Evolutionary conservation across 35 echinoderm and acorn worm genomes (phyloP), one percentile per base, ranked within the genome.

Genomic region (Acanthaster planci): DNA sequence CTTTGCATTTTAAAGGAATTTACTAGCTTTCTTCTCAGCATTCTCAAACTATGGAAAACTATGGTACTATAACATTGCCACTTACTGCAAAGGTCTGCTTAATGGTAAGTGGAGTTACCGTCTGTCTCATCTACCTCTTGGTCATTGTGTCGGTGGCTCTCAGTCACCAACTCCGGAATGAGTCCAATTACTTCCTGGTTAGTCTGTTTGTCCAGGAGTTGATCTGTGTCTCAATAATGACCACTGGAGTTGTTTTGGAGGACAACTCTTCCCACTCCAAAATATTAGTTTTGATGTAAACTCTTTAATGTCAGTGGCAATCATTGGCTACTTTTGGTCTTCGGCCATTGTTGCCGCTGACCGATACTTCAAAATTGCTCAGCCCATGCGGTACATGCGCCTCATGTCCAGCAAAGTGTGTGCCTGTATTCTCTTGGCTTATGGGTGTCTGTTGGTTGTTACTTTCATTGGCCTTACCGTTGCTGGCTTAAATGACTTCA

Each of bases 321-420:
- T 72, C 23, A 27, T 19, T 72, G 64, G 64, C 26, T 72, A 72
- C 30, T 72, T 72, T 34, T 14, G 26, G 26, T 1, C 23, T 9
- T 72, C 64, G 14, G 64, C 34, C 15, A 34, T 29, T 26, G 64
- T 72, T 1, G 15, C 64, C 2, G 64, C 64, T 29, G 64, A 72
- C 8, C 1, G 64, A 72, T 72, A 26, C 30, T 72, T 31, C 64
- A 72, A 72, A 72, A 72, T 72, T 72, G 64, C 64, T 1, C 22
- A 29, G 34, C 64, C 64, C 26, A 26, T 72, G 0, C 23, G 30
- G 64, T 72, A 72, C 29, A 31, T 72, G 64, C 64, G 64, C 0
- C 23, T 72, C 21, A 72, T 72, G 64, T 31, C 23, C 64, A 72
- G 30, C 26, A 72, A 72, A 72, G 22, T 72, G 30, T 72, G 64